phyloP scores from a whole-genome alignment of 2,888 invertebrate species.

The Ophion ellenae region DNA sequence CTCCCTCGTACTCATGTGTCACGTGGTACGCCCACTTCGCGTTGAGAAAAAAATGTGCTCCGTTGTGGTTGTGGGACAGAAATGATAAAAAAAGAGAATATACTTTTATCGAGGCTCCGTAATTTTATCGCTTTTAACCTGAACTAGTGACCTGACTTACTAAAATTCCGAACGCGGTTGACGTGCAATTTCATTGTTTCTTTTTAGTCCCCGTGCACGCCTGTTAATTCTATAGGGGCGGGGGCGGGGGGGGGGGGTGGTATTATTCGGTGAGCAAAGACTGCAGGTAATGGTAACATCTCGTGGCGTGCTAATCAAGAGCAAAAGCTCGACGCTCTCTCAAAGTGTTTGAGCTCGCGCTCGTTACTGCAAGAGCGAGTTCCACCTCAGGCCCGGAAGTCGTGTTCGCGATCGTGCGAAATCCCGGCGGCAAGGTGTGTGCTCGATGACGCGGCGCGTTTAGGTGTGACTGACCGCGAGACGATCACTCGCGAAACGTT shows the following conservation, averaged over 20 bases:
- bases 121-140: slow-evolving; percentile 3
- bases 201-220: slow-evolving; percentile 28
- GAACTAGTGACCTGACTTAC: slow-evolving; percentile 47
- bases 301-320: slow-evolving; percentile 45
- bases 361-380: slow-evolving; percentile 57
- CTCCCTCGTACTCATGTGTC: no score
- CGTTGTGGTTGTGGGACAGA: neutral
- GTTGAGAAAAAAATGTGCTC: no score
- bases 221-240: slow-evolving; percentile 26
- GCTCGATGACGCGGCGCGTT: slow-evolving; percentile 42
- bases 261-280: slow-evolving; percentile 27
- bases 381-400: slow-evolving; percentile 55
- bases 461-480: slow-evolving; percentile 58
- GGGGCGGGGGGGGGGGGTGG: neutral
- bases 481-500: slow-evolving; percentile 29
- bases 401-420: slow-evolving; percentile 60
- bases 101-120: slow-evolving; percentile 25
- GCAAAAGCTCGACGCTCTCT: slow-evolving; percentile 29
- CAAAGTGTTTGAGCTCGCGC: slow-evolving; percentile 28
- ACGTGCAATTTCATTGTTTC: slow-evolving; percentile 40
- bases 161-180: slow-evolving; percentile 13
- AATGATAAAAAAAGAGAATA: slow-evolving; percentile 27
- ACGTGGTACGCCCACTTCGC: no score
- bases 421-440: slow-evolving; percentile 33
- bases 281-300: slow-evolving; percentile 48